Conservation (phyloP, 2,888 invertebrate genomes). For the Mythimna loreyi region DNA sequence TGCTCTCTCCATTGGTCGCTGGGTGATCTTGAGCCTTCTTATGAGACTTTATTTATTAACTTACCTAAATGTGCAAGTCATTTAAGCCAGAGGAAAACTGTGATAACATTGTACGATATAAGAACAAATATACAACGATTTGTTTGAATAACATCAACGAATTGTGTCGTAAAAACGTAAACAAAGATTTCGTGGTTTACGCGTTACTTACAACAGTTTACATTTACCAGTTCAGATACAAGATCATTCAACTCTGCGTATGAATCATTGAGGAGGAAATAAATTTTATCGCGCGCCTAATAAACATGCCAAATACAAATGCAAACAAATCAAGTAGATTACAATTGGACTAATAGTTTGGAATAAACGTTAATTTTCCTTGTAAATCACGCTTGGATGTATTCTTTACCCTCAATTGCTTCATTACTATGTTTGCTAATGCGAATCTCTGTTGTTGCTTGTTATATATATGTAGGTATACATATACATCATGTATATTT, state of each 20-base stretch:
- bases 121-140: slow-evolving; percentile 3
- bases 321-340: slow-evolving; percentile 37
- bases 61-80: background rate
- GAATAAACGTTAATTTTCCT: slow-evolving; percentile 18
- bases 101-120: slow-evolving; percentile 14
- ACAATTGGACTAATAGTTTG: slow-evolving; percentile 16
- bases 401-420: slow-evolving; percentile 16
- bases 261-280: slow-evolving; percentile 47
- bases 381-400: slow-evolving; percentile 24
- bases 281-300: slow-evolving; percentile 38
- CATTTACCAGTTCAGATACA: slow-evolving; percentile 29
- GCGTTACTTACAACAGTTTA: slow-evolving; percentile 30
- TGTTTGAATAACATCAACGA: slow-evolving; percentile 5
- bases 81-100: background rate
- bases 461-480: background rate
- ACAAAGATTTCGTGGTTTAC: slow-evolving; percentile 30
- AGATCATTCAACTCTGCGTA: slow-evolving; percentile 45
- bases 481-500: background rate
- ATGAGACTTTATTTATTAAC: too few species aligned
- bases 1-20: too few species aligned
- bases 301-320: slow-evolving; percentile 52
- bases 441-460: slow-evolving; percentile 1
- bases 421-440: background rate
- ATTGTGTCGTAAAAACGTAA: slow-evolving; percentile 29
- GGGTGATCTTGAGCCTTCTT: too few species aligned